phyloP scores from a whole-genome alignment of 2,113 vertebrate genomes.

The Cephalopholis sonnerati region DNA sequence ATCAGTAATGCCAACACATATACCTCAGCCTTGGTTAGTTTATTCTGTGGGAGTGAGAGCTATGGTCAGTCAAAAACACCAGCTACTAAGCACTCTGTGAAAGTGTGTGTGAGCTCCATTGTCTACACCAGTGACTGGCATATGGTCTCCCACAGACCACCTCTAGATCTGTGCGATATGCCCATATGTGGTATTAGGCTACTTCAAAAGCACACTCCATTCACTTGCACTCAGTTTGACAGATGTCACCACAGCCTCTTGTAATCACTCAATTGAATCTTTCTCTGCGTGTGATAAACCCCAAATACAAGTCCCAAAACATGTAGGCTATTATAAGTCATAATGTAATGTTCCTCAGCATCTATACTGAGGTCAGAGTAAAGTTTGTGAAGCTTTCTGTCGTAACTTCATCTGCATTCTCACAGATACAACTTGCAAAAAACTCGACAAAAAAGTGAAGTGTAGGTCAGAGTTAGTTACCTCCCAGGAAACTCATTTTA shows the following conservation, averaged over 20 bases:
- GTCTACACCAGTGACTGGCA: not conserved
- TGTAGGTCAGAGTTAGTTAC: not conserved
- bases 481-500: not conserved
- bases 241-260: not conserved
- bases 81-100: not conserved
- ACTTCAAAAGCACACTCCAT: not conserved
- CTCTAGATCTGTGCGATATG: not conserved
- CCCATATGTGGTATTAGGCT: not conserved
- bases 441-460: not conserved
- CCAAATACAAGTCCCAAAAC: not conserved
- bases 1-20: not conserved
- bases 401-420: not conserved
- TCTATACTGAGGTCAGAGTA: not conserved
- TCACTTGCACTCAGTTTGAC: not conserved
- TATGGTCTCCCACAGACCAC: not conserved
- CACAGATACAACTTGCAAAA: not conserved
- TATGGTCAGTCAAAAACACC: not conserved
- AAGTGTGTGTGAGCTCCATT: not conserved
- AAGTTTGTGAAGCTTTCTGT: constrained; percentile 2
- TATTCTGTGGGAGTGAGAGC: constrained; percentile 8
- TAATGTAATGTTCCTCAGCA: not conserved
- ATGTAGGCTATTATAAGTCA: not conserved
- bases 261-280: not conserved
- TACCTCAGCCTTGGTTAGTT: not conserved
- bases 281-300: not conserved